These are phyloP conservation scores for Chelonia mydas DNA, from an alignment of 2,797 vertebrate species.

Conservation along the genomic window DNA sequence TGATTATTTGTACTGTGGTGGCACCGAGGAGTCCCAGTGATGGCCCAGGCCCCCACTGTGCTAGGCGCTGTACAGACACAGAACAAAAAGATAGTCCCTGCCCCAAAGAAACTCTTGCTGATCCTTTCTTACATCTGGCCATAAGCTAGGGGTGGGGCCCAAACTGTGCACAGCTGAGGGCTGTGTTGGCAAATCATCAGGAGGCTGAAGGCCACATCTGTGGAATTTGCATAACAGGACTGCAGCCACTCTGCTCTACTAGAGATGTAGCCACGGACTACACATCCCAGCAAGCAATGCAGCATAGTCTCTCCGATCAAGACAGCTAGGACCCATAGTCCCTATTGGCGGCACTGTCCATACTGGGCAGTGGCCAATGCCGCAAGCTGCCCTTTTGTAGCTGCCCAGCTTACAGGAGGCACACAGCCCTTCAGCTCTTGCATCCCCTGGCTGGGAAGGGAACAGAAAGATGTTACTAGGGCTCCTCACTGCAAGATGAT, in stretches of 20 bases:
- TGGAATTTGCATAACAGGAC: not conserved
- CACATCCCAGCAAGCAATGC: rapidly evolving
- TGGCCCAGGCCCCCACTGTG: not conserved
- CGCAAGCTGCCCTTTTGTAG: not conserved
- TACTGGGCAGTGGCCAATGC: not conserved
- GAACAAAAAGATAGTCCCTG: not conserved
- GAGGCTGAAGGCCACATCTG: not conserved
- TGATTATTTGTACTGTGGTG: not conserved
- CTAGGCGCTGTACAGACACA: not conserved
- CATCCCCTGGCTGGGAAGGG: not conserved
- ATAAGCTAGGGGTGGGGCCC: not conserved
- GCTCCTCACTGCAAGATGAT: not conserved
- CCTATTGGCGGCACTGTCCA: rapidly evolving
- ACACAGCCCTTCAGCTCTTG: not conserved
- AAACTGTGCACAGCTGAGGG: not conserved
- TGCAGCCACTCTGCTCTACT: not conserved
- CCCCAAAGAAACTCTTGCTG: not conserved
- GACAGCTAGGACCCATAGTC: not conserved
- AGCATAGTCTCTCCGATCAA: not conserved
- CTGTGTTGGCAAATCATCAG: not conserved
- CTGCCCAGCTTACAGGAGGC: not conserved
- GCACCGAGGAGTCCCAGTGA: not conserved
- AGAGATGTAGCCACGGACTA: not conserved
- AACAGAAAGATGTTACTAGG: not conserved
- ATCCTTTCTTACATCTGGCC: not conserved